Percentiles rank a stretch among this genome's conserved stretches.
phyloP scores from a whole-genome alignment of 1,140 invertebrate genomes.

The Berghia stephanieae region DNA sequence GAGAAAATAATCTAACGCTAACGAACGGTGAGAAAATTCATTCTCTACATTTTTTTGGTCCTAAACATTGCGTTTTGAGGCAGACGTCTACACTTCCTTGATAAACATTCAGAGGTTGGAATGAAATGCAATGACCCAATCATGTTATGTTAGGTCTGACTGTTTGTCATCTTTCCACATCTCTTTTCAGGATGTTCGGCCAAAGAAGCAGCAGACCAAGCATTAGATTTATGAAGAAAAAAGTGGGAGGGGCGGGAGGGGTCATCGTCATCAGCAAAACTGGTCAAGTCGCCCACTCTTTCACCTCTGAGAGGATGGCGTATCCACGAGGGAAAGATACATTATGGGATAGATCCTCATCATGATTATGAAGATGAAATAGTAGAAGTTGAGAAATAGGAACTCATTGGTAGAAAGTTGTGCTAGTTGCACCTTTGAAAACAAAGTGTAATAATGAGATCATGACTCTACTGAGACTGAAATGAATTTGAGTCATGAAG shows the following conservation, averaged over 20 bases:
- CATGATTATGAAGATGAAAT: too few relatives aligned
- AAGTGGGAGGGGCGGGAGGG: conserved; percentile 78
- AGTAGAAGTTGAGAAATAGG: too few relatives aligned
- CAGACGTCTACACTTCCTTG: too few relatives aligned
- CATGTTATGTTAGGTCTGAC: not conserved
- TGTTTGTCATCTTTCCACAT: not conserved
- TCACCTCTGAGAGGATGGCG: conserved; percentile 79
- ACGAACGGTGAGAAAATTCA: too few relatives aligned
- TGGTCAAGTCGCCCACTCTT: conserved; percentile 77
- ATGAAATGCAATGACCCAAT: not conserved
- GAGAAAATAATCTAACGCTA: too few relatives aligned
- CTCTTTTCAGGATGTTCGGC: conserved; percentile 62
- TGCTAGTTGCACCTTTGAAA: too few relatives aligned
- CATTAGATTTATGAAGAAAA: conserved; percentile 74
- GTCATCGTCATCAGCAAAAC: conserved; percentile 76
- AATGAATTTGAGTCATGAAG: too few relatives aligned
- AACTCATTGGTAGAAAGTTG: too few relatives aligned
- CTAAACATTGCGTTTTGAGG: not conserved
- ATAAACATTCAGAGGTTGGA: too few relatives aligned
- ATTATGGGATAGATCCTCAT: conserved; percentile 62
- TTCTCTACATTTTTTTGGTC: not conserved
- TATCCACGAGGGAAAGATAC: conserved; percentile 71
- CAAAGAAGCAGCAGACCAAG: conserved; percentile 72
- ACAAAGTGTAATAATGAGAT: too few relatives aligned
- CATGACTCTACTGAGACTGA: too few relatives aligned